Conservation (phyloP, 2,113 vertebrate genomes). For the Hepsetus odoe region DNA sequence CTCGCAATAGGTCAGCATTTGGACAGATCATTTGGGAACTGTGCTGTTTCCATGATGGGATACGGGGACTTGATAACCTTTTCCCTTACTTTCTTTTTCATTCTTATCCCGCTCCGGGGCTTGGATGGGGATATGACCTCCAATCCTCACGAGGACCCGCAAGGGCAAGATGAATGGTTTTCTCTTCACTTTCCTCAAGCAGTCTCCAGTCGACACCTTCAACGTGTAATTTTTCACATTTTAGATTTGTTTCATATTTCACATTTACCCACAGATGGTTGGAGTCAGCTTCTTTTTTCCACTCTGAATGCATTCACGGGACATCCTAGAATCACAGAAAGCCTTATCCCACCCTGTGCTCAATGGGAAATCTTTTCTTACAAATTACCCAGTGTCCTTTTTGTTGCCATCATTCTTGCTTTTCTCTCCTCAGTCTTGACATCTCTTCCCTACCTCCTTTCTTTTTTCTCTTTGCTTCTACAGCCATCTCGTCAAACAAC, state of each 20-base stretch:
- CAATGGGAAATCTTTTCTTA: slow-evolving; percentile 2
- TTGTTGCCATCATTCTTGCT: not conserved
- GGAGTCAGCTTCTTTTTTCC: not conserved
- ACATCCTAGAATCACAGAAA: not conserved
- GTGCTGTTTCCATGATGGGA: too few relatives aligned
- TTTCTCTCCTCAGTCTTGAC: not conserved
- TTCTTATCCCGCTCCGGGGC: slow-evolving; percentile 5
- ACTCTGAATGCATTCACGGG: not conserved
- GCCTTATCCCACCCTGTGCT: not conserved
- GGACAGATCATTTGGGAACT: too few relatives aligned
- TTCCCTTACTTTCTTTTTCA: slow-evolving; percentile 22
- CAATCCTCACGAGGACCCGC: too few relatives aligned
- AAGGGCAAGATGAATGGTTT: not conserved
- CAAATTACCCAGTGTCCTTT: slow-evolving; percentile 8
- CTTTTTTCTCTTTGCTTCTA: slow-evolving; percentile 1
- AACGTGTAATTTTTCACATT: slow-evolving; percentile 18
- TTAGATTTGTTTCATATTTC: not conserved
- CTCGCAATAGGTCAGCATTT: too few relatives aligned
- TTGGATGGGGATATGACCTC: not conserved
- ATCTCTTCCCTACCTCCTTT: not conserved
- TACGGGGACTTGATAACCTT: too few relatives aligned
- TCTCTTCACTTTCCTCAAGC: not conserved
- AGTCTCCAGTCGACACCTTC: not conserved
- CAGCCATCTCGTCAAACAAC: slow-evolving; percentile 34
- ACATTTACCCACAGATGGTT: not conserved